A percentile compares a stretch with the other conserved stretches of the same genome.
These are phyloP conservation scores for Colletes collaris DNA, from an alignment of 2,888 invertebrate genomes.

Conservation along the genomic window DNA sequence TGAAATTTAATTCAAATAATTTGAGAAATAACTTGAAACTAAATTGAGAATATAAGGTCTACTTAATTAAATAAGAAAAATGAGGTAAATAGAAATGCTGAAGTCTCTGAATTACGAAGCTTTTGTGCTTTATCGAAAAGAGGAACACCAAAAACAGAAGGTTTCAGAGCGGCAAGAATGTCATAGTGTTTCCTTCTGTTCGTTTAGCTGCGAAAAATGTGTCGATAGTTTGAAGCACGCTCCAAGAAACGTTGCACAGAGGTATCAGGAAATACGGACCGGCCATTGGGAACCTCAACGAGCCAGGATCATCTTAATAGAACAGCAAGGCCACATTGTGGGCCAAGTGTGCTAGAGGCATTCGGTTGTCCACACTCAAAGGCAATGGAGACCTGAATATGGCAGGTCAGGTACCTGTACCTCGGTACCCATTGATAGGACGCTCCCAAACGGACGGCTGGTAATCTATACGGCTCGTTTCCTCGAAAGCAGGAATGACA, in stretches of 20 bases:
- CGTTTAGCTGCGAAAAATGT: too few relatives aligned
- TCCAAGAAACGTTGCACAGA: background rate
- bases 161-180: too few relatives aligned
- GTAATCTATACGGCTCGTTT: conserved; percentile 46
- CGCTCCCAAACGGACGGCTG: conserved; percentile 40
- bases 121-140: too few relatives aligned
- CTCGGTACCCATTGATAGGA: conserved; percentile 49
- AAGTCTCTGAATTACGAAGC: too few relatives aligned
- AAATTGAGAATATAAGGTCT: too few relatives aligned
- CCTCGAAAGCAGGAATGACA: conserved; percentile 31
- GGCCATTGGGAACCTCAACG: conserved; percentile 5
- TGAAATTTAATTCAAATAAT: too few relatives aligned
- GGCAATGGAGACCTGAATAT: conserved; percentile 53
- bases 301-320: conserved; percentile 47
- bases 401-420: conserved; percentile 48
- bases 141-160: too few relatives aligned
- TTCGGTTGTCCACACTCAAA: conserved; percentile 56
- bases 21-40: too few relatives aligned
- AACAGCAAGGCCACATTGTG: conserved; percentile 54
- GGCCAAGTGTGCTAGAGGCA: conserved; percentile 51
- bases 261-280: conserved; percentile 13
- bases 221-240: too few relatives aligned
- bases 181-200: too few relatives aligned
- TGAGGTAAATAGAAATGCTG: too few relatives aligned
- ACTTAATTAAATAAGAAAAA: too few relatives aligned